A percentile compares a stretch with the other conserved stretches of the same genome.
These are phyloP conservation scores for Charina bottae DNA, from an alignment of 2,113 vertebrate species.

Conservation along the genomic window DNA sequence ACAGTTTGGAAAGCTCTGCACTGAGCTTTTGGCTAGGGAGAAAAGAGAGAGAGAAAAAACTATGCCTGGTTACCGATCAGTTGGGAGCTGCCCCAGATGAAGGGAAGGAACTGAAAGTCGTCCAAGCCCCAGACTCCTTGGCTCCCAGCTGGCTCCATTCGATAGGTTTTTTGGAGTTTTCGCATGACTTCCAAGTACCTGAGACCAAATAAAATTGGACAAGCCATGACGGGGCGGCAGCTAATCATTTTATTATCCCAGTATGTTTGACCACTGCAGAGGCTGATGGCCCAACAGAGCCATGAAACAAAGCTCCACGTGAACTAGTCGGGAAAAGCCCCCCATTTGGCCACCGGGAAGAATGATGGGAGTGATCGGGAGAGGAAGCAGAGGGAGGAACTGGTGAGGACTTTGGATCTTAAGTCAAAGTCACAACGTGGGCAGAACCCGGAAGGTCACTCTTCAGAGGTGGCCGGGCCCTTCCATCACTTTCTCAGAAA, in stretches of 20 bases:
- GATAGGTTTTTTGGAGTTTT: constrained; percentile 93
- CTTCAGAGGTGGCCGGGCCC: neutral
- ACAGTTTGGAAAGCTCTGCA: too few relatives aligned
- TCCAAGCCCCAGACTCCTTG: constrained; percentile 98
- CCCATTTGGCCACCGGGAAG: neutral
- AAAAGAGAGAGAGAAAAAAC: too few relatives aligned
- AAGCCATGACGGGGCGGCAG: neutral
- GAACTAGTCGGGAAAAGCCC: neutral
- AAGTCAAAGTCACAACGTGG: neutral
- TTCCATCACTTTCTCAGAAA: neutral
- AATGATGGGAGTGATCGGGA: neutral
- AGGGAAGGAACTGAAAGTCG: constrained; percentile 97
- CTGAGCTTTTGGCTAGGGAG: too few relatives aligned
- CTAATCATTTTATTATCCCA: neutral
- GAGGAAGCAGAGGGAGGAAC: neutral
- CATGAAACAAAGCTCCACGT: neutral
- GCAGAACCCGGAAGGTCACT: neutral
- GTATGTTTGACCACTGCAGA: too few relatives aligned
- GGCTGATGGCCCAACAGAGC: neutral
- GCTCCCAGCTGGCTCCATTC: constrained; percentile 98
- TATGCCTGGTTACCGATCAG: constrained; percentile 80
- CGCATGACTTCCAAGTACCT: constrained; percentile 94
- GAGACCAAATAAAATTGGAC: neutral
- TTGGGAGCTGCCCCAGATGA: constrained; percentile 97
- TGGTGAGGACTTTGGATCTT: neutral